Conservation (phyloP, 1,140 invertebrate genomes). For the Panagrolaimus sp. region DNA sequence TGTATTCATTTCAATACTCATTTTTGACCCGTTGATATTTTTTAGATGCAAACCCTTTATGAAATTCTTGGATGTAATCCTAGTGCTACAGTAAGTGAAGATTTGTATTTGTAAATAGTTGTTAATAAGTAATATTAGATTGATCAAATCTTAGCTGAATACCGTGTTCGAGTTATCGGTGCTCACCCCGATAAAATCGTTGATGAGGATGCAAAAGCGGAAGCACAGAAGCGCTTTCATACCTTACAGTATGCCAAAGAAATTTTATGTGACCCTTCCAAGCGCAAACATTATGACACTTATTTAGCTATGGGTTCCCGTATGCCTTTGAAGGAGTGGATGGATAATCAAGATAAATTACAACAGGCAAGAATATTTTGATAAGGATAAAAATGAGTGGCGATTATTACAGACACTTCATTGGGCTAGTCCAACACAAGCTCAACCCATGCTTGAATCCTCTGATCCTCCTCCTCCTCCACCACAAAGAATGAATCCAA, state of each 20-base stretch:
- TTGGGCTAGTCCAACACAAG: neutral
- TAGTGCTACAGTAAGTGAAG: neutral
- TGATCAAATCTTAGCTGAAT: constrained; percentile 10
- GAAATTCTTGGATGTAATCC: constrained; percentile 12
- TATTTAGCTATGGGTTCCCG: constrained; percentile 13
- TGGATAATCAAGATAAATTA: constrained; percentile 19
- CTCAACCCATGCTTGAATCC: neutral
- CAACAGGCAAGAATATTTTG: constrained; percentile 8
- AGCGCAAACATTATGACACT: constrained; percentile 12
- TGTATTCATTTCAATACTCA: neutral
- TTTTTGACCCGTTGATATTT: neutral
- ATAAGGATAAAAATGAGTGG: neutral
- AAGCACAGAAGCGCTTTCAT: neutral
- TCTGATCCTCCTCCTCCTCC: neutral
- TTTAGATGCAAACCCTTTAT: constrained; percentile 11
- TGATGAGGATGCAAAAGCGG: neutral
- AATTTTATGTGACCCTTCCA: constrained; percentile 12
- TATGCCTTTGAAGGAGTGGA: constrained; percentile 19
- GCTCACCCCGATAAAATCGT: constrained; percentile 14
- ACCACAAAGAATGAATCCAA: neutral
- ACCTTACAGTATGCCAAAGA: constrained; percentile 7
- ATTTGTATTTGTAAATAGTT: neutral
- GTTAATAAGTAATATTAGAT: neutral
- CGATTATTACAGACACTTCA: constrained; percentile 5
- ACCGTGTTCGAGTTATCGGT: neutral